Evolutionary conservation across 2,797 vertebrate species (phyloP).

Genomic region (Xiphorhynchus erythropygius): DNA sequence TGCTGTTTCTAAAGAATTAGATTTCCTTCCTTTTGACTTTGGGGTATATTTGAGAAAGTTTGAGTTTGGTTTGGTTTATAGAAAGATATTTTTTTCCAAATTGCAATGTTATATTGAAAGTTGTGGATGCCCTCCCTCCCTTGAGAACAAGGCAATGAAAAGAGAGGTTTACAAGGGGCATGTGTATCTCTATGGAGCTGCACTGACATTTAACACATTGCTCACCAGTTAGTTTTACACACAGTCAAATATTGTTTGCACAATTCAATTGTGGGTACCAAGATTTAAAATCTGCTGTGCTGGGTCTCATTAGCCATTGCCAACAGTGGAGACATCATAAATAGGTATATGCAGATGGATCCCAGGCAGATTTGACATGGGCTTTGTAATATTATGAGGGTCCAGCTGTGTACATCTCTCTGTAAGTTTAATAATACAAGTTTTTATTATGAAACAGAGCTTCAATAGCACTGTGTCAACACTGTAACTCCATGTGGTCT

Average conservation of each 20-base stretch:
- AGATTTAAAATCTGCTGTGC: background rate
- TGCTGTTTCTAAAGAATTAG: background rate
- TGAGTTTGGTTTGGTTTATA: background rate
- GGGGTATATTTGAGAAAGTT: background rate
- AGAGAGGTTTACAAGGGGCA: conserved; percentile 25
- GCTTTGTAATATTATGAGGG: background rate
- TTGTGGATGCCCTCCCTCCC: background rate
- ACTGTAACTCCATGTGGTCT: background rate
- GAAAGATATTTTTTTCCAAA: background rate
- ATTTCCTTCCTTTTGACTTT: conserved; percentile 18
- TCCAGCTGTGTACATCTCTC: background rate
- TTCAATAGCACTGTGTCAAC: background rate
- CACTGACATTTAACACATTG: conserved; percentile 42
- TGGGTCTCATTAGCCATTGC: background rate
- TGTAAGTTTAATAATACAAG: background rate
- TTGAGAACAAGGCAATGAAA: conserved; percentile 1
- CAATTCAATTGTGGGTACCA: background rate
- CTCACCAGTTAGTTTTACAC: background rate
- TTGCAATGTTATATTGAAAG: background rate
- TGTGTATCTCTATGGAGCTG: conserved; percentile 24
- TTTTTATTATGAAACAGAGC: background rate
- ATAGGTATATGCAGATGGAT: background rate
- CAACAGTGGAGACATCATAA: background rate
- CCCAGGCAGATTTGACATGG: background rate
- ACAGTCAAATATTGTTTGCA: background rate